phyloP scores from a whole-genome alignment of 2,113 vertebrate genomes.

The Datnioides undecimradiatus region DNA sequence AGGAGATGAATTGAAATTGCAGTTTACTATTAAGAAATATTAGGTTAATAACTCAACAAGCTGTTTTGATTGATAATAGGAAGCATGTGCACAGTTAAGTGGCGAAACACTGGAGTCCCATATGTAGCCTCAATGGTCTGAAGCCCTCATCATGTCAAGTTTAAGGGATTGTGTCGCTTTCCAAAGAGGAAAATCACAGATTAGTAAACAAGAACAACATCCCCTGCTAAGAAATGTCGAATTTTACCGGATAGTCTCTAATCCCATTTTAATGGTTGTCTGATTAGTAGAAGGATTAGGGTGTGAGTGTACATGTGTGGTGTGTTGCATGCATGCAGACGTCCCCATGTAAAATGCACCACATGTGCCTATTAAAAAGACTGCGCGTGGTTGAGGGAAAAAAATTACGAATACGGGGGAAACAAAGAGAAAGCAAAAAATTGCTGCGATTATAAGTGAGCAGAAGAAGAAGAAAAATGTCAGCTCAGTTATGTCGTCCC shows the following conservation, averaged over 20 bases:
- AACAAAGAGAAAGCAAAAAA: slow-evolving; percentile 55
- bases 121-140: slow-evolving; percentile 6
- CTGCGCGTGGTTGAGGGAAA: slow-evolving; percentile 2
- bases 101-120: background rate
- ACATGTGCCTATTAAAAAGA: slow-evolving; percentile 8
- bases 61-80: background rate
- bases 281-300: slow-evolving; percentile 81
- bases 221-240: slow-evolving; percentile 71
- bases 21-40: background rate
- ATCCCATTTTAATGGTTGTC: slow-evolving; percentile 86
- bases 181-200: slow-evolving; percentile 60
- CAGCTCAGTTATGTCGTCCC: slow-evolving; percentile 90
- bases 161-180: slow-evolving; percentile 46
- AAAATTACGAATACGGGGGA: slow-evolving; percentile 8
- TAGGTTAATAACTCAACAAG: slow-evolving; percentile 1
- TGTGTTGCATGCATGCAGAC: slow-evolving; percentile 17
- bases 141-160: slow-evolving; percentile 37
- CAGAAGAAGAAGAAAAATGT: slow-evolving; percentile 89
- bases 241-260: slow-evolving; percentile 79
- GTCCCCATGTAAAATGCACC: background rate
- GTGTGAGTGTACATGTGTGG: slow-evolving; percentile 19
- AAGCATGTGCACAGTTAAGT: slow-evolving; percentile 16
- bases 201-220: slow-evolving; percentile 76
- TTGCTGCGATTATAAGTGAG: slow-evolving; percentile 87
- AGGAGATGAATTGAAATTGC: background rate